phyloP scores from a whole-genome alignment of 2,797 vertebrate species.

The Toxotes lorentzi region DNA sequence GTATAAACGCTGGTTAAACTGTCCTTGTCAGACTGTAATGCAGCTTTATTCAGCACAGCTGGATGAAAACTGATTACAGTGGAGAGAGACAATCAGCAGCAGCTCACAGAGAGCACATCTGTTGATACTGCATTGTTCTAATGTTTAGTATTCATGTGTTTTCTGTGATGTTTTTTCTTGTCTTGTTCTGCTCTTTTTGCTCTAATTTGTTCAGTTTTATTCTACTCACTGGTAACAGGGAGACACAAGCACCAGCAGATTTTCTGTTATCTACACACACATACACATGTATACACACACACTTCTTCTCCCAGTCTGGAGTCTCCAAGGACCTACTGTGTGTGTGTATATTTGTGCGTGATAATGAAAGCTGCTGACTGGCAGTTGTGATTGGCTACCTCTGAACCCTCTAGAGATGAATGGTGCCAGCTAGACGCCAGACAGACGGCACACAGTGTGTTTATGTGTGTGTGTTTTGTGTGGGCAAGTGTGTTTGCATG shows the following conservation, averaged over 20 bases:
- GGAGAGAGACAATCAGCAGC: neutral
- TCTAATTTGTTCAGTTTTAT: conserved; percentile 28
- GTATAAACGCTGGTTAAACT: neutral
- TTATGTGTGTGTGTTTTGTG: conserved; percentile 12
- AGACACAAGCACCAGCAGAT: conserved; percentile 19
- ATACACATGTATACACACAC: conserved; percentile 15
- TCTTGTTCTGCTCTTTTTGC: neutral
- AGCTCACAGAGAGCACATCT: neutral
- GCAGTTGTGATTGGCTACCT: conserved; percentile 70
- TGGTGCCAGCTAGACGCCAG: conserved; percentile 79
- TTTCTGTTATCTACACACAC: conserved; percentile 27
- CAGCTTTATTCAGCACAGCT: neutral
- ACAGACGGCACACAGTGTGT: conserved; percentile 59
- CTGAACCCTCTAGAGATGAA: conserved; percentile 71
- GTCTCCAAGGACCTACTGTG: conserved; percentile 43
- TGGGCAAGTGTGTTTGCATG: conserved; percentile 18
- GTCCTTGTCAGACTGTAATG: neutral
- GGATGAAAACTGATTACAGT: conserved; percentile 2
- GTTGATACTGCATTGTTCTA: neutral
- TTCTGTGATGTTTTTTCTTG: neutral
- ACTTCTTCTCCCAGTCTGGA: conserved; percentile 20
- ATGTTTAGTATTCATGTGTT: neutral
- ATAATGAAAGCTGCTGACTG: conserved; percentile 76
- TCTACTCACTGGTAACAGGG: neutral
- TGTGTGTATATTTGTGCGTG: conserved; percentile 41